Evolutionary conservation across 2,888 invertebrate genomes (phyloP).

Genomic region (Hoplodrina blanda): DNA sequence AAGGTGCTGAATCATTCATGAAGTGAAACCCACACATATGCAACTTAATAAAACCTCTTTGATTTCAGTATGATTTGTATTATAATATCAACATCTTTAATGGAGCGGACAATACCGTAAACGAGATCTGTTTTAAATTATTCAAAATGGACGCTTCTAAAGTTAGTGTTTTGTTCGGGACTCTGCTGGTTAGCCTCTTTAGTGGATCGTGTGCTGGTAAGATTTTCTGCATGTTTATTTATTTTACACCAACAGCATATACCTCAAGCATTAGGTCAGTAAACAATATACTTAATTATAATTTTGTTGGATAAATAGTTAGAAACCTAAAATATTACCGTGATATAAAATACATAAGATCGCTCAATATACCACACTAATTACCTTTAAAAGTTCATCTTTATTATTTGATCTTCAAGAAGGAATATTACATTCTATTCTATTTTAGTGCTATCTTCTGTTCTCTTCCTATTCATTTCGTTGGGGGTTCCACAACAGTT

Average conservation of each 20-base stretch:
- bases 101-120: neutral
- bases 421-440: too few relatives aligned
- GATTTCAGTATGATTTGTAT: neutral
- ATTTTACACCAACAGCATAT: too few relatives aligned
- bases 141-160: slow-evolving; percentile 13
- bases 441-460: too few relatives aligned
- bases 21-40: slow-evolving; percentile 5
- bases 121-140: neutral
- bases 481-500: too few relatives aligned
- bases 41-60: neutral
- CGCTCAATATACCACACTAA: too few relatives aligned
- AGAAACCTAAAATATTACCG: too few relatives aligned
- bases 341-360: too few relatives aligned
- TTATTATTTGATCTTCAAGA: too few relatives aligned
- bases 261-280: too few relatives aligned
- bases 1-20: neutral
- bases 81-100: neutral
- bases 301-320: too few relatives aligned
- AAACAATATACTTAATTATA: neutral
- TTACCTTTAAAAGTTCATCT: too few relatives aligned
- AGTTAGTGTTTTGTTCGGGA: slow-evolving; percentile 9
- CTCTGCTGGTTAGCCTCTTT: slow-evolving; percentile 16
- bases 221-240: slow-evolving; percentile 1
- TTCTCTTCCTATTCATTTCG: too few relatives aligned
- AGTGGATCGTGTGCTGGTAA: slow-evolving; percentile 36